Evolutionary conservation across 2,113 vertebrate species (phyloP), one percentile per base, ranked within the genome.

Genomic region (Cyanistes caeruleus): DNA sequence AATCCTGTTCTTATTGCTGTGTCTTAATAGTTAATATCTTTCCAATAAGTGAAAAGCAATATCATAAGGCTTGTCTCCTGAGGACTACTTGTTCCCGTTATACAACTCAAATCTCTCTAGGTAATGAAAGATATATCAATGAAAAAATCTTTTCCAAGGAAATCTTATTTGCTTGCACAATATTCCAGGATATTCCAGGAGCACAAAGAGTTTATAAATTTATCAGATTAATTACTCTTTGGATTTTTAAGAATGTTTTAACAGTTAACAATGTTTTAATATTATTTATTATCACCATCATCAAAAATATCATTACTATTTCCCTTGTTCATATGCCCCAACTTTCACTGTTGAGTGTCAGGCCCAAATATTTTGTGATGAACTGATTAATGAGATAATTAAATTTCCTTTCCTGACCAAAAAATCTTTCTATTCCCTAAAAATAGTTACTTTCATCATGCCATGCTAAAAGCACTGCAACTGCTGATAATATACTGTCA

Each of bases 301-400:
- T 9, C 14, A 56, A 18, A 20, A 59, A 7, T 13, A 46, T 60
- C 3, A 72, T 30, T 84, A 77, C 13, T 59, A 41, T 83, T 89
- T 65, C 46, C 27, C 82, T 79, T 87, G 37, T 58, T 88, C 27
- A 11, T 62, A 13, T 67, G 14, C 23, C 39, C 44, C 35, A 80
- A 0, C 51, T 87, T 89, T 78, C 56, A 86, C 72, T 77, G 35
- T 13, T 93, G 43, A 39, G n/a, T 83, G 44, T 92, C 87, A 89
- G 58, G 18, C 68, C 53, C 10, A 56, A 74, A 72, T 89, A 93
- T 83, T 96, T 94, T 89, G 64, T 89, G 46, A 41, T 67, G n/a
- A 75, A 44, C 22, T 52, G 35, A 89, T 73, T 96, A 91, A 93
- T 59, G 58, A 89, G 27, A 78, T 84, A 89, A 93, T 93, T 80